Percentiles rank a stretch among this genome's conserved stretches.
These are phyloP conservation scores for Deilephila porcellus DNA, from an alignment of 2,888 invertebrate genomes.

Conservation along the genomic window DNA sequence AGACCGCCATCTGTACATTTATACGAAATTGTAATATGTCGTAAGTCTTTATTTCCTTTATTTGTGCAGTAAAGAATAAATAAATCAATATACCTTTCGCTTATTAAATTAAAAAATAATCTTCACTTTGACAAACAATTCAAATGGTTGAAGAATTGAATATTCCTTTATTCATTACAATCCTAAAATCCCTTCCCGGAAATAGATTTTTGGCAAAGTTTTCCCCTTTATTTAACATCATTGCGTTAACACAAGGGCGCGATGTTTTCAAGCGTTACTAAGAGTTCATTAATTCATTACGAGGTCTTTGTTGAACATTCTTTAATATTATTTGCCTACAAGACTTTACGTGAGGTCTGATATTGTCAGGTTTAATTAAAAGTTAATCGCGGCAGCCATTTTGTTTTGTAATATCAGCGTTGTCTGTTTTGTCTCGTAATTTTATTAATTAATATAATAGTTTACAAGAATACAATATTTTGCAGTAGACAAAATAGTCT, in stretches of 20 bases:
- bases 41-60: too few species aligned
- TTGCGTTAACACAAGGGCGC: background rate
- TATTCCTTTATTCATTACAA: background rate
- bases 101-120: too few species aligned
- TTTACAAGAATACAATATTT: too few species aligned
- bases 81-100: too few species aligned
- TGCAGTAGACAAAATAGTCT: background rate
- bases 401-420: conserved; percentile 14
- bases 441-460: too few species aligned
- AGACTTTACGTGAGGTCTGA: conserved; percentile 19
- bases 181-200: background rate
- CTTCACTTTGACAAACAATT: too few species aligned
- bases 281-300: conserved; percentile 26
- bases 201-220: conserved; percentile 4
- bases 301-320: conserved; percentile 20
- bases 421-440: too few species aligned
- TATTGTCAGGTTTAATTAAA: conserved; percentile 27
- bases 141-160: background rate
- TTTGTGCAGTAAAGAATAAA: too few species aligned
- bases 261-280: conserved; percentile 16
- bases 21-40: too few species aligned
- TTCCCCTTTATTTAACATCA: conserved; percentile 15
- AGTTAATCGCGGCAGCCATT: conserved; percentile 21
- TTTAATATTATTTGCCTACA: conserved; percentile 21
- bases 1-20: too few species aligned